A percentile compares a stretch with the other conserved stretches of the same genome.
These are phyloP conservation scores for Hydrotaea diabolus DNA, from an alignment of 2,888 invertebrate genomes.

Conservation along the genomic window DNA sequence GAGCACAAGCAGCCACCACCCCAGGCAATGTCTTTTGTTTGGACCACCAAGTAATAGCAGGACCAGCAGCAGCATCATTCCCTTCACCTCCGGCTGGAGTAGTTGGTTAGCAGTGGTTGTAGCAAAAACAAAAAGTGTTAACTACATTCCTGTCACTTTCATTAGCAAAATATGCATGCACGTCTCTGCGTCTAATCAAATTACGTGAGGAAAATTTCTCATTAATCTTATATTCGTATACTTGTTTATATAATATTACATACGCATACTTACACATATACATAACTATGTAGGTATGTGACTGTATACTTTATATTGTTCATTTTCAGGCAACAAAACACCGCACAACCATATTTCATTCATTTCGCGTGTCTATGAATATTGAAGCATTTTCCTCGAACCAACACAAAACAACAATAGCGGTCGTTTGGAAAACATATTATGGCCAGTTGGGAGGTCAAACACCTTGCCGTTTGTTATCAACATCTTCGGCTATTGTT, in stretches of 20 bases:
- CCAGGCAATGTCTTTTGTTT: too few relatives aligned
- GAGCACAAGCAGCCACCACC: too few relatives aligned
- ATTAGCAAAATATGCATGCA: not conserved
- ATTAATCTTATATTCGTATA: not conserved
- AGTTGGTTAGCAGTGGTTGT: too few relatives aligned
- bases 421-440: too few relatives aligned
- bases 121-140: not conserved
- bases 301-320: not conserved
- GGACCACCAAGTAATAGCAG: too few relatives aligned
- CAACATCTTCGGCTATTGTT: not conserved
- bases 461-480: not conserved
- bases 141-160: not conserved
- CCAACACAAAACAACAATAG: not conserved
- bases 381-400: not conserved
- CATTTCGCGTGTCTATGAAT: not conserved
- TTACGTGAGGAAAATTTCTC: conserved; percentile 1
- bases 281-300: too few relatives aligned
- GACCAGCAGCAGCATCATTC: too few relatives aligned
- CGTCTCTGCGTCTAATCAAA: not conserved
- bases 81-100: too few relatives aligned
- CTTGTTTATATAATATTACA: too few relatives aligned
- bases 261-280: too few relatives aligned
- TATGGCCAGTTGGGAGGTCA: not conserved
- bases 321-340: not conserved
- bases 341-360: not conserved